Percentiles rank a stretch among this genome's conserved stretches.
Evolutionary conservation across 2,888 invertebrate genomes (phyloP).

Genomic region (Caenorhabditis angaria): DNA sequence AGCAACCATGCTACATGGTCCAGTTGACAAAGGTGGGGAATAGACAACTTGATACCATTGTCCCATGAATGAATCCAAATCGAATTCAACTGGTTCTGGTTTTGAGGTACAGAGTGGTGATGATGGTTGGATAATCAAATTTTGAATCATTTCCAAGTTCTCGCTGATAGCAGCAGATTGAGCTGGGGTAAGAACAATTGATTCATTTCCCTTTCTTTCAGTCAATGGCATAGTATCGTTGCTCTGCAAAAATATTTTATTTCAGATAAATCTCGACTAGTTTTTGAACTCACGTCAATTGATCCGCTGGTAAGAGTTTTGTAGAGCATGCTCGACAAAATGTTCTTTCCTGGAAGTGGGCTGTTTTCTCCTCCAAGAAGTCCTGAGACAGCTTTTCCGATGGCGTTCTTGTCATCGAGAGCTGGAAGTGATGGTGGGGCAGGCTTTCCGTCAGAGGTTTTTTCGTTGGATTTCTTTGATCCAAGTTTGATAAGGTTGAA

Average conservation of each 20-base stretch:
- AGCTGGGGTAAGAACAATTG: conserved; percentile 58
- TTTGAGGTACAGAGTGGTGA: conserved; percentile 72
- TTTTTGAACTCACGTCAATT: conserved; percentile 48
- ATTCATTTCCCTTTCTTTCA: conserved; percentile 35
- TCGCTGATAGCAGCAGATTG: conserved; percentile 69
- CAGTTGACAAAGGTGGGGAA: conserved; percentile 70
- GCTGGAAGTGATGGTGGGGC: conserved; percentile 1
- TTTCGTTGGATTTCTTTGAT: conserved; percentile 57
- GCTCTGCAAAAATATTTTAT: conserved; percentile 28
- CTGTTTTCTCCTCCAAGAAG: conserved; percentile 67
- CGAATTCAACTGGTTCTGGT: conserved; percentile 70
- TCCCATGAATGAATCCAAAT: conserved; percentile 70
- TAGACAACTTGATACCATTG: conserved; percentile 72
- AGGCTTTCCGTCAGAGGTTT: conserved; percentile 12
- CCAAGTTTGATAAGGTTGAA: conserved; percentile 67
- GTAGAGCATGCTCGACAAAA: conserved; percentile 71
- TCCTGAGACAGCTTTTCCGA: conserved; percentile 64
- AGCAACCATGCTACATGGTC: conserved; percentile 72
- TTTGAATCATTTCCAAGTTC: conserved; percentile 72
- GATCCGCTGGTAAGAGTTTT: conserved; percentile 69
- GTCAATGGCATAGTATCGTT: conserved; percentile 45
- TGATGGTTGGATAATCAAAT: conserved; percentile 70
- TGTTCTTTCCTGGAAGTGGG: conserved; percentile 65
- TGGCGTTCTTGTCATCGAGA: conserved; percentile 50
- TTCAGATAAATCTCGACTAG: neutral